phyloP scores from a whole-genome alignment of 2,113 vertebrate genomes.

The Tor tambroides region DNA sequence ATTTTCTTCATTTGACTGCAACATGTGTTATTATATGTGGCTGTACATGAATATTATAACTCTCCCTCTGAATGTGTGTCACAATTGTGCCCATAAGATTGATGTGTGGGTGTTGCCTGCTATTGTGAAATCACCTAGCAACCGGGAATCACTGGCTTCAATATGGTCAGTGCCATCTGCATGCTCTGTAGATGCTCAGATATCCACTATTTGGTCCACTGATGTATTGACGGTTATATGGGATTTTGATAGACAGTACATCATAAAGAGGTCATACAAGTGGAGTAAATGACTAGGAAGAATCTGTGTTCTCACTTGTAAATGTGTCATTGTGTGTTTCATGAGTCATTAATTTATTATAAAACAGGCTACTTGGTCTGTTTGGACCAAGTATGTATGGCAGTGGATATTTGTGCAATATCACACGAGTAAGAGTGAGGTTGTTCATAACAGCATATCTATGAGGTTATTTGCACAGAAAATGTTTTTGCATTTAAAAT shows the following conservation, averaged over 20 bases:
- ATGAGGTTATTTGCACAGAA: background rate
- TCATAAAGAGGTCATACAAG: conserved; percentile 17
- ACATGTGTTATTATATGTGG: background rate
- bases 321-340: background rate
- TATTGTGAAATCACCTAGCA: conserved; percentile 56
- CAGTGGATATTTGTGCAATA: background rate
- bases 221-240: background rate
- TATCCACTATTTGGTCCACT: background rate
- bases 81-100: conserved; percentile 41
- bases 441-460: background rate
- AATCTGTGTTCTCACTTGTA: too few species aligned
- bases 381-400: background rate
- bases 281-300: too few species aligned
- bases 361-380: background rate
- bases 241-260: background rate
- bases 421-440: background rate
- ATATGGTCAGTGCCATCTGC: conserved; percentile 28
- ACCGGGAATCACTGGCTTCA: conserved; percentile 47
- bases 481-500: background rate
- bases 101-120: conserved; percentile 30
- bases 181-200: background rate
- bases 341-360: background rate
- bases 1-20: background rate
- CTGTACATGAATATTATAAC: background rate
- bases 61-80: background rate